phyloP scores from a whole-genome alignment of 53 echinoderm and acorn worm genomes.

The Apostichopus leukothele region DNA sequence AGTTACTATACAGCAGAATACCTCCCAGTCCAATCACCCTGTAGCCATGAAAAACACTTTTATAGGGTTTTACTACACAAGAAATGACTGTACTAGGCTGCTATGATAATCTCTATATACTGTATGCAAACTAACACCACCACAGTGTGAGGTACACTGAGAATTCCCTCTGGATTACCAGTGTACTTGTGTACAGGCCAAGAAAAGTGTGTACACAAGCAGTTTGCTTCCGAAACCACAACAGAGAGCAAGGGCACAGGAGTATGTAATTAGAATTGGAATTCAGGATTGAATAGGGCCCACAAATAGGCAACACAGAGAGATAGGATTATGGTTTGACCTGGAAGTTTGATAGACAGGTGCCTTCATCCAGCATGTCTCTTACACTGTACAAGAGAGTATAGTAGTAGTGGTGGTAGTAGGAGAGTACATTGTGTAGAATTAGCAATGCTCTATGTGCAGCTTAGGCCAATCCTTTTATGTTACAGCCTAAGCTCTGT shows the following conservation, averaged over 20 bases:
- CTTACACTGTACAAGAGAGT: too few relatives aligned
- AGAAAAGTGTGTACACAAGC: not conserved
- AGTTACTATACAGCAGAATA: too few relatives aligned
- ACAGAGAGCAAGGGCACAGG: slow-evolving; percentile 28
- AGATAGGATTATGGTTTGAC: slow-evolving; percentile 16
- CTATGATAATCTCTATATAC: too few relatives aligned
- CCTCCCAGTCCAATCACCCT: too few relatives aligned
- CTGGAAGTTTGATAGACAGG: slow-evolving; percentile 24
- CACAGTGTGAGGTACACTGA: not conserved
- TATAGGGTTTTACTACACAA: too few relatives aligned
- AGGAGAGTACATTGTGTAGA: not conserved
- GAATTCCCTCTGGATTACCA: not conserved
- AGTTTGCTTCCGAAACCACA: slow-evolving; percentile 25
- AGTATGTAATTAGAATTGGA: slow-evolving; percentile 33
- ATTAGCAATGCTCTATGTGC: not conserved
- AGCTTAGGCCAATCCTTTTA: not conserved
- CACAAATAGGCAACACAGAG: slow-evolving; percentile 16
- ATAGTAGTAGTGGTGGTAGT: not conserved
- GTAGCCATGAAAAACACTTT: too few relatives aligned
- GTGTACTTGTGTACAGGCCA: not conserved
- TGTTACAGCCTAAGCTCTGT: not conserved
- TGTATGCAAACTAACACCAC: too few relatives aligned
- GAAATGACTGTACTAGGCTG: too few relatives aligned
- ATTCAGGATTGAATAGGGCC: slow-evolving; percentile 33
- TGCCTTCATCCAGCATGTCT: not conserved